phyloP scores from a whole-genome alignment of 2,113 vertebrate genomes.

The Otolemur garnettii region DNA sequence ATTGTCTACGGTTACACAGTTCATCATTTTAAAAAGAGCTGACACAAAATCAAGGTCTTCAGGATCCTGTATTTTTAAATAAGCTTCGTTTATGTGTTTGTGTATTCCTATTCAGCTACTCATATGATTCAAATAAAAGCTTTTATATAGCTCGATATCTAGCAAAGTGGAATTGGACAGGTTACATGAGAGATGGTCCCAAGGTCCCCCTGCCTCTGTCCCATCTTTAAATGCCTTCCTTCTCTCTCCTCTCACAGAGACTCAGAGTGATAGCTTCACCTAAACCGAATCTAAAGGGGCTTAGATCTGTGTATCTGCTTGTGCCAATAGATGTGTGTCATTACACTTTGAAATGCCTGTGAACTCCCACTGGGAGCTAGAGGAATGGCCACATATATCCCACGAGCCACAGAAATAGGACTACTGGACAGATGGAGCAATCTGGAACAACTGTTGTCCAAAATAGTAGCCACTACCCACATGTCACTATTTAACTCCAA shows the following conservation, averaged over 20 bases:
- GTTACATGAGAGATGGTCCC: neutral
- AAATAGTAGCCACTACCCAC: neutral
- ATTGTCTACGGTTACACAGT: neutral
- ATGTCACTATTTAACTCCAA: neutral
- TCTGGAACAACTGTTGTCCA: neutral
- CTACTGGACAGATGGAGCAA: too few species aligned
- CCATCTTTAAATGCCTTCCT: neutral
- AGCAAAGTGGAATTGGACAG: neutral
- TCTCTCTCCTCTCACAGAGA: neutral
- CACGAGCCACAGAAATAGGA: neutral
- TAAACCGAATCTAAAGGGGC: neutral
- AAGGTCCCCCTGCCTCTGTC: too few species aligned
- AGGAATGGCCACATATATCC: neutral
- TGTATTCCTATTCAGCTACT: neutral
- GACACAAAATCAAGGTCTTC: neutral
- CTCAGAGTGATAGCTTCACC: neutral
- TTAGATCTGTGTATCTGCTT: neutral
- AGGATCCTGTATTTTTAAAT: slow-evolving; percentile 5
- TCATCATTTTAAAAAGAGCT: neutral
- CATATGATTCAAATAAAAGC: neutral
- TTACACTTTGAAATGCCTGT: neutral
- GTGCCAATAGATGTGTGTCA: neutral
- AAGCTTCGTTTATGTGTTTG: neutral
- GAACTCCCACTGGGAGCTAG: neutral
- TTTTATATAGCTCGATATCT: neutral